Percentiles rank a stretch among this genome's conserved stretches.
phyloP scores from a whole-genome alignment of 1,140 invertebrate genomes.

The Campoletis sonorensis region DNA sequence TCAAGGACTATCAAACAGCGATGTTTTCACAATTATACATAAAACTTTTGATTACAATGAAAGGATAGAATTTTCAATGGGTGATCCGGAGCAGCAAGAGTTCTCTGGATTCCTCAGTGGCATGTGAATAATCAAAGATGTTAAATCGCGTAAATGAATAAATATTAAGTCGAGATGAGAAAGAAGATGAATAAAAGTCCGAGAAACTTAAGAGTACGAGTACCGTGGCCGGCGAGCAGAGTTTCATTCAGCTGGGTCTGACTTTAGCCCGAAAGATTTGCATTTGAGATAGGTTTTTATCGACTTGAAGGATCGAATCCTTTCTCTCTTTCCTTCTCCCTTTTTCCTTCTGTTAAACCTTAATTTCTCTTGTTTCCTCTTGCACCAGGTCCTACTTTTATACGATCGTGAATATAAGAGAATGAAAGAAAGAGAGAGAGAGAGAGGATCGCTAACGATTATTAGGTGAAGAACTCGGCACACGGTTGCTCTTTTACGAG shows the following conservation, averaged over 20 bases:
- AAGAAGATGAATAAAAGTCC: neutral
- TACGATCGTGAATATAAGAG: slow-evolving; percentile 24
- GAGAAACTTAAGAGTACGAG: slow-evolving; percentile 1
- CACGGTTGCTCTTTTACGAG: slow-evolving; percentile 46
- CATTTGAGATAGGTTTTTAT: slow-evolving; percentile 45
- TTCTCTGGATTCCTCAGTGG: neutral
- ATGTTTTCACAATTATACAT: neutral
- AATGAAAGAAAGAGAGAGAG: neutral
- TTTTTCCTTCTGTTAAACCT: neutral
- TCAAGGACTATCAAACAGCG: neutral
- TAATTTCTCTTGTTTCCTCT: neutral
- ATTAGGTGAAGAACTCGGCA: slow-evolving; percentile 41
- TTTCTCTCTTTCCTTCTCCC: neutral
- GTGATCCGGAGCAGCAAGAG: neutral
- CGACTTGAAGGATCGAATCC: slow-evolving; percentile 32
- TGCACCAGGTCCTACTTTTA: neutral
- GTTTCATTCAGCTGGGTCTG: slow-evolving; percentile 28
- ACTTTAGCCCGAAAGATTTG: slow-evolving; percentile 36
- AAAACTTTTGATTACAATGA: neutral
- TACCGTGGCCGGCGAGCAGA: neutral
- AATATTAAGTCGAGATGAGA: slow-evolving; percentile 11
- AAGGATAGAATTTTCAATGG: neutral
- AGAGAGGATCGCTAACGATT: slow-evolving; percentile 30
- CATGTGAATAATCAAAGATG: slow-evolving; percentile 2
- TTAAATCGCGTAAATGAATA: slow-evolving; percentile 36